Conservation (phyloP, 1,140 invertebrate genomes). For the Ruditapes philippinarum region DNA sequence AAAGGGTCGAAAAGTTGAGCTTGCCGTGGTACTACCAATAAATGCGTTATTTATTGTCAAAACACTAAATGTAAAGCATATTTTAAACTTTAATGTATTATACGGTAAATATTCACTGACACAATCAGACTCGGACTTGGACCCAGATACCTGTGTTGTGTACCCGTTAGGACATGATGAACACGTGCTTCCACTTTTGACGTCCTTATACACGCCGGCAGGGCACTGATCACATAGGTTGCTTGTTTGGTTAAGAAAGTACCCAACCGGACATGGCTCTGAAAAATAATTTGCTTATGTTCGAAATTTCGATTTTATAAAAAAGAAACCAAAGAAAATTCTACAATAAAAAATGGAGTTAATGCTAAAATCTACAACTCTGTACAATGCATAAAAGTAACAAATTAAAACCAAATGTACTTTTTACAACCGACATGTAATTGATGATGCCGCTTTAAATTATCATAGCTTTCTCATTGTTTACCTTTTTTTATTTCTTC, state of each 20-base stretch:
- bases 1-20: not conserved
- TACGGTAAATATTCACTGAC: not conserved
- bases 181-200: not conserved
- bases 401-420: no score
- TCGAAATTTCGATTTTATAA: not conserved
- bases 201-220: constrained; percentile 12
- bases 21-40: not conserved
- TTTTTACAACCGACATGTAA: no score
- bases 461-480: no score
- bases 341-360: not conserved
- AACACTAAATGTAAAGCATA: not conserved
- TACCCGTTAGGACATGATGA: not conserved
- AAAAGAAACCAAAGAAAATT: not conserved
- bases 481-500: no score
- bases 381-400: not conserved
- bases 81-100: no score
- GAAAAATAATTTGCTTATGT: not conserved
- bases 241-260: not conserved
- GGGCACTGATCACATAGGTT: constrained; percentile 22
- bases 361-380: not conserved
- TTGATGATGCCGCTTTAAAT: no score
- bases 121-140: not conserved
- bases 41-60: not conserved
- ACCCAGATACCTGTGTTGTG: constrained; percentile 1
- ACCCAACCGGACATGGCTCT: constrained; percentile 32